Base-by-base conservation (phyloP, 2,888 invertebrate species). In the Brachynemurus nebulosus region DNA sequence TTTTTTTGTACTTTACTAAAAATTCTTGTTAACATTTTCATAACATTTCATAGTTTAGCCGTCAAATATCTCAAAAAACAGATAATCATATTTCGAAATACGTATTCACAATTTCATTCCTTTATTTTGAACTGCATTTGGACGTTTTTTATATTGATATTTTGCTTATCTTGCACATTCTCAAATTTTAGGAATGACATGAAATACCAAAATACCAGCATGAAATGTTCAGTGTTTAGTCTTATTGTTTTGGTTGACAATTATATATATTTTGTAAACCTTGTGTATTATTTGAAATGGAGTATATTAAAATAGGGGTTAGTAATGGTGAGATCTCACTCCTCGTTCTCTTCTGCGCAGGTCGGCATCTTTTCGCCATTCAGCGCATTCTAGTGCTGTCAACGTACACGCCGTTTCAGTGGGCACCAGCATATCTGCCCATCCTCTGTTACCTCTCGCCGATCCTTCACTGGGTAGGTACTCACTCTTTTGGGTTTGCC, bases 361-460 rank as follows among this genome's bases (percentile, higher is more conserved):
- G 86, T 89, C 88, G 77, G 88, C 88, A 71, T 89, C 89, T 73
- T 89, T 88, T 80, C 86, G 88, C 72, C 85, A 86, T 68, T 78
- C 79, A 67, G 79, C 77, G 67, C 72, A 74, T 67, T 72, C 74
- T 64, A 74, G 76, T 67, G 74, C 74, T 61, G 71, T 69, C 69
- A 75, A 75, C 71, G 72, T 71, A 70, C 71, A 72, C 68, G 71
- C 73, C 66, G 74, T 68, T 64, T 68, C 67, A 64, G 80, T 80
- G 72, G 82, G 81, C 75, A 78, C 81, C 75, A 86, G 85, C 79
- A 80, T 88, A 75, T 88, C 88, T 72, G 88, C 88, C 70, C 88
- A 88, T 74, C 88, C 88, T 71, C 80, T 89, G 77, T 83, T 89
- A 78, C 89, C 89, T 71, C 82, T 89, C 73, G 86, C 62, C 55